Evolutionary conservation across 2,797 vertebrate genomes (phyloP).

Genomic region (Eulemur albifrons): DNA sequence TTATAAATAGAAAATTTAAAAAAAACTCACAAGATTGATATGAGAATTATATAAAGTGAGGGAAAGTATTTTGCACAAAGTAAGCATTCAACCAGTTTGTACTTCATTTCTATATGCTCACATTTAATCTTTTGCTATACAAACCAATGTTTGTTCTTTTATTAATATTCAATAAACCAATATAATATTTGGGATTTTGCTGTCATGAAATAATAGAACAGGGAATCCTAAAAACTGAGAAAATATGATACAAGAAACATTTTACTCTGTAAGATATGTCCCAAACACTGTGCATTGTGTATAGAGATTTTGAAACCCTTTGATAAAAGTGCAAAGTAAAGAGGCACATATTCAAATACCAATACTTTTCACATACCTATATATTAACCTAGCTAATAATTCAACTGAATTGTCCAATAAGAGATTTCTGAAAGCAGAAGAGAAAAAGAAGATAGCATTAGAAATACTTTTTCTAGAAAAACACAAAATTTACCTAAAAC

Average conservation of each 20-base stretch:
- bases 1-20: not conserved
- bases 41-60: not conserved
- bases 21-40: not conserved
- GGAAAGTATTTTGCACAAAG: not conserved
- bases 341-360: not conserved
- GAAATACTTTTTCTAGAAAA: not conserved
- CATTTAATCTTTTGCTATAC: not conserved
- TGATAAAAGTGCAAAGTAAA: not conserved
- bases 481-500: not conserved
- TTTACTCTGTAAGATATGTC: not conserved
- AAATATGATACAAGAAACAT: not conserved
- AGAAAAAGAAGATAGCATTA: not conserved
- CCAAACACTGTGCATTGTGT: not conserved
- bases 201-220: not conserved
- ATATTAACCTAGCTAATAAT: not conserved
- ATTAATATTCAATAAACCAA: not conserved
- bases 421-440: not conserved
- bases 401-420: not conserved
- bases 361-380: not conserved
- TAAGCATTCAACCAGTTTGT: not conserved
- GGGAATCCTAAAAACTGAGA: not conserved
- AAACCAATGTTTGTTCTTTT: not conserved
- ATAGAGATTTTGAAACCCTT: not conserved
- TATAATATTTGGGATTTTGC: not conserved
- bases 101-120: not conserved